A percentile compares a stretch with the other conserved stretches of the same genome.
phyloP scores from a whole-genome alignment of 1,140 invertebrate species.

The Pinna nobilis region DNA sequence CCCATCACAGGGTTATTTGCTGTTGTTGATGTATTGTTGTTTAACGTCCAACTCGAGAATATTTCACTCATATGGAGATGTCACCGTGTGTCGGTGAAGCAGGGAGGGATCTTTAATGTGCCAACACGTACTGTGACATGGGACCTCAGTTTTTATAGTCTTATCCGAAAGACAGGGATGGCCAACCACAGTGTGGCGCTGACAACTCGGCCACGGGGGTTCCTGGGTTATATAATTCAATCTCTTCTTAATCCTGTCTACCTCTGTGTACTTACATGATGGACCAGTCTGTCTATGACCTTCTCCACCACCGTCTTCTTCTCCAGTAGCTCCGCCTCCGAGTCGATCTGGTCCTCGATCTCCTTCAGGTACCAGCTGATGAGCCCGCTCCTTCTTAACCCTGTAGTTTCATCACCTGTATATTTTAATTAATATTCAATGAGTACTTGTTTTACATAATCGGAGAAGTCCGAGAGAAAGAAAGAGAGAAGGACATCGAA shows the following conservation, averaged over 20 bases:
- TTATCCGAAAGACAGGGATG: no score
- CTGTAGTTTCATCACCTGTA: conserved; percentile 75
- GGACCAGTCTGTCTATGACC: conserved; percentile 94
- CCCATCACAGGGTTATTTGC: no score
- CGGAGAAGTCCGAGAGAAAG: background rate
- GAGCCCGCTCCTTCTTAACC: conserved; percentile 87
- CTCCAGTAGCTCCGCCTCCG: conserved; percentile 92
- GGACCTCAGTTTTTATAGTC: no score
- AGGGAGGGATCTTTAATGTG: no score
- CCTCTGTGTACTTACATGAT: conserved; percentile 81
- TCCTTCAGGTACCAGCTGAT: conserved; percentile 96
- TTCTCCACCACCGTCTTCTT: conserved; percentile 95
- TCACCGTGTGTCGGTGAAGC: no score
- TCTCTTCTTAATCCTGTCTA: background rate
- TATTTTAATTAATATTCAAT: background rate
- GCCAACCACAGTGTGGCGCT: no score
- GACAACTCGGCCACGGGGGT: no score
- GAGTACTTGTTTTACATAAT: background rate
- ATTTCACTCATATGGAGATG: no score
- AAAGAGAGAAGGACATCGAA: background rate
- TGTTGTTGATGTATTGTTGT: no score
- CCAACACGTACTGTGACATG: no score
- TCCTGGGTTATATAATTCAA: background rate
- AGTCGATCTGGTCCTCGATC: conserved; percentile 90
- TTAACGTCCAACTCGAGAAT: no score